These are phyloP conservation scores for Halichoeres trimaculatus DNA, from an alignment of 2,113 vertebrate genomes.

Conservation along the genomic window DNA sequence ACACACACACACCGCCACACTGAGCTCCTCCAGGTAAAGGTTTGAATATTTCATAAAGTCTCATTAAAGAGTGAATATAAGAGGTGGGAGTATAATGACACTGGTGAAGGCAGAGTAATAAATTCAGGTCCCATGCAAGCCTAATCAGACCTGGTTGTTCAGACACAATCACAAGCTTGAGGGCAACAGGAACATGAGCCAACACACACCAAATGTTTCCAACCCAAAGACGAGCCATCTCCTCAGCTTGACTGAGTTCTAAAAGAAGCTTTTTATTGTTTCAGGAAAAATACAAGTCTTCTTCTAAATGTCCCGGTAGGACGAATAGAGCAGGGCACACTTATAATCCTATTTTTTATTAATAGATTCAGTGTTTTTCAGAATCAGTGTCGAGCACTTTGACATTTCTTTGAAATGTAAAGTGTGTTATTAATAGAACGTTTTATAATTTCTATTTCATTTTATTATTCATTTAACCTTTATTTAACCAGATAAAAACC, in stretches of 20 bases:
- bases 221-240: neutral
- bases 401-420: no score
- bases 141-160: conserved; percentile 50
- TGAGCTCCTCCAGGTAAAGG: conserved; percentile 64
- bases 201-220: conserved; percentile 30
- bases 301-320: neutral
- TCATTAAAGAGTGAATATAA: conserved; percentile 69
- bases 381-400: no score
- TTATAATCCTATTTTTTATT: no score
- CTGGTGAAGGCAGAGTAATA: conserved; percentile 51
- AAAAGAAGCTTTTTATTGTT: conserved; percentile 4
- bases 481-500: no score
- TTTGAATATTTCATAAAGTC: conserved; percentile 78
- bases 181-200: conserved; percentile 33
- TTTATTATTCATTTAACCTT: no score
- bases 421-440: no score
- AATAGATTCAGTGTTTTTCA: no score
- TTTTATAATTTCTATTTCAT: no score
- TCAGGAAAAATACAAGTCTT: neutral
- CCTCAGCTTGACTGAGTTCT: conserved; percentile 5
- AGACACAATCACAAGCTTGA: conserved; percentile 52
- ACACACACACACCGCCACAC: neutral
- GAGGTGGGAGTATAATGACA: conserved; percentile 66
- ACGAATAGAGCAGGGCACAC: neutral
- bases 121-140: conserved; percentile 58